phyloP scores from a whole-genome alignment of 2,888 invertebrate genomes.

The Liopterus haemorrhoidalis region DNA sequence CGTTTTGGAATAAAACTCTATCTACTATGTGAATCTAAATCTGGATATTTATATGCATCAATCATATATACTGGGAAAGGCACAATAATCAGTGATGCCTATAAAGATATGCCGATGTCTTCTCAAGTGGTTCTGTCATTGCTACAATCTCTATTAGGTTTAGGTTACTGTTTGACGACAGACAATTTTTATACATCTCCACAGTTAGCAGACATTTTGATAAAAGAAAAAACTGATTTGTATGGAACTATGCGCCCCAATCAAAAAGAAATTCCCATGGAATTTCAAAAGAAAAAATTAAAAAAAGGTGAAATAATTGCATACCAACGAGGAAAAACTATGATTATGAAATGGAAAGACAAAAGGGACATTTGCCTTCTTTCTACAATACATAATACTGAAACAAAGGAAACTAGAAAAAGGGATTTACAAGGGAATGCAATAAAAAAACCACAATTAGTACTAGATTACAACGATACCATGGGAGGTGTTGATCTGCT shows the following conservation, averaged over 20 bases:
- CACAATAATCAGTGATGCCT: constrained; percentile 6
- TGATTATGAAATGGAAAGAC: constrained; percentile 1
- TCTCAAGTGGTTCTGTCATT: constrained; percentile 14
- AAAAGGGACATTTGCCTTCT: constrained; percentile 11
- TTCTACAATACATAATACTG: constrained; percentile 5
- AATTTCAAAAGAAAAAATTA: too few species aligned
- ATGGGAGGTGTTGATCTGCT: too few species aligned
- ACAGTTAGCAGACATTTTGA: neutral
- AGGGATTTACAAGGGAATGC: too few species aligned
- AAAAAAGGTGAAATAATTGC: too few species aligned
- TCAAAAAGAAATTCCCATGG: neutral
- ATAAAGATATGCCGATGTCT: constrained; percentile 8
- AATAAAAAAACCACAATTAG: too few species aligned
- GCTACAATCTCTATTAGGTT: constrained; percentile 5
- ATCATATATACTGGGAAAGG: constrained; percentile 33
- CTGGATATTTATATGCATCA: constrained; percentile 32
- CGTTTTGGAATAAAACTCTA: constrained; percentile 36
- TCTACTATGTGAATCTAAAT: constrained; percentile 35
- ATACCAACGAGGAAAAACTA: too few species aligned
- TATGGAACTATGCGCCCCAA: neutral
- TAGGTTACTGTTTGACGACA: neutral
- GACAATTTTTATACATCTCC: constrained; percentile 2
- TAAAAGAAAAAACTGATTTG: neutral
- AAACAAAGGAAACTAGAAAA: constrained; percentile 14
- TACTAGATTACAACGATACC: too few species aligned